Evolutionary conservation across 2,797 vertebrate genomes (phyloP).

Genomic region (Dryobates pubescens): DNA sequence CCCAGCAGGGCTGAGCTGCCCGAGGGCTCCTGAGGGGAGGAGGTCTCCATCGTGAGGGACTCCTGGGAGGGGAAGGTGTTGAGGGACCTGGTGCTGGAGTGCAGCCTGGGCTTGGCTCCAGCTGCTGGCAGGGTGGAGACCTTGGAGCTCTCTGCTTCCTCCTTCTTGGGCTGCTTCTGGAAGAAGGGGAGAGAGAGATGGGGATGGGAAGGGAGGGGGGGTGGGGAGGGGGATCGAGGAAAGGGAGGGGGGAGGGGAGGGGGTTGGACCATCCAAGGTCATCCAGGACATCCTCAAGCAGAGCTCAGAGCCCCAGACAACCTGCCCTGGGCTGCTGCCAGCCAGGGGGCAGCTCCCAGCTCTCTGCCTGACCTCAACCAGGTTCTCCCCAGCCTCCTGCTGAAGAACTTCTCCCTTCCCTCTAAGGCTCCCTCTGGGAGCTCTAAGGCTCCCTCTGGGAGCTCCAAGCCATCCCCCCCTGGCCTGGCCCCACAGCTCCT

Average conservation of each 20-base stretch:
- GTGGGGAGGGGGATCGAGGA: not conserved
- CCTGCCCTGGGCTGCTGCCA: too few species aligned
- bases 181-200: not conserved
- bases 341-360: too few species aligned
- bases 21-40: conserved; percentile 68
- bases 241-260: not conserved
- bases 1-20: conserved; percentile 74
- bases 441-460: too few species aligned
- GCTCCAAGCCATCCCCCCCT: too few species aligned
- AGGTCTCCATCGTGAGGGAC: conserved; percentile 67
- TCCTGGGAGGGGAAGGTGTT: conserved; percentile 71
- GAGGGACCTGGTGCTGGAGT: conserved; percentile 72
- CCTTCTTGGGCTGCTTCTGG: conserved; percentile 77
- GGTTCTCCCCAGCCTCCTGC: too few species aligned
- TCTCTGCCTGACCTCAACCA: too few species aligned
- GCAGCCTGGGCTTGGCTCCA: conserved; percentile 66
- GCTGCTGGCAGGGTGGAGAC: conserved; percentile 79
- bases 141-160: conserved; percentile 63
- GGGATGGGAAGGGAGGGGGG: not conserved
- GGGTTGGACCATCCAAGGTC: accelerated
- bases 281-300: too few species aligned
- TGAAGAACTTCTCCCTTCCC: too few species aligned
- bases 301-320: too few species aligned
- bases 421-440: too few species aligned
- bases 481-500: too few species aligned